Percentiles rank a stretch among this genome's conserved stretches.
Evolutionary conservation across 2,888 invertebrate species (phyloP).

Genomic region (Mythimna lalbum): DNA sequence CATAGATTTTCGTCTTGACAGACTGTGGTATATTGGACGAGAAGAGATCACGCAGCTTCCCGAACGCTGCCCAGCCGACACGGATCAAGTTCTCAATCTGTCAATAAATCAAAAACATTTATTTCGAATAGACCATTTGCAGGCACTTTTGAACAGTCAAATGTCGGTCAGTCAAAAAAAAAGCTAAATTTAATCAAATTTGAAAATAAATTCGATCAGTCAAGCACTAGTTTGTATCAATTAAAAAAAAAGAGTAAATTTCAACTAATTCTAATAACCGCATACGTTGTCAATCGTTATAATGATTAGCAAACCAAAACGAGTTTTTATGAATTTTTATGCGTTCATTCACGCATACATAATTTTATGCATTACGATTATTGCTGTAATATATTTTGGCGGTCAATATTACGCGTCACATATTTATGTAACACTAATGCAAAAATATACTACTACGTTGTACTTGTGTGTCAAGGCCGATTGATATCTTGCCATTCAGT

Average conservation of each 20-base stretch:
- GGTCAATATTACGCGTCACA: not conserved
- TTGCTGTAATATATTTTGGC: conserved; percentile 1
- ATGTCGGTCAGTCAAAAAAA: too few relatives aligned
- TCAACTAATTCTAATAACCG: not conserved
- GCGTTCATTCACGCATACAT: conserved; percentile 27
- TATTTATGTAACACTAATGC: not conserved
- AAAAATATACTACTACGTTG: not conserved
- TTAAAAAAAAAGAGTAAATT: not conserved
- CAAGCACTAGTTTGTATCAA: too few relatives aligned
- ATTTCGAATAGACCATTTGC: too few relatives aligned
- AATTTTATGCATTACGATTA: conserved; percentile 16
- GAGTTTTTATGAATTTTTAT: conserved; percentile 29
- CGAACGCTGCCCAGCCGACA: too few relatives aligned
- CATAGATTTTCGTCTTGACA: too few relatives aligned
- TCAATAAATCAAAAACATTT: too few relatives aligned
- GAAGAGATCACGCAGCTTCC: too few relatives aligned
- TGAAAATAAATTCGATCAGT: too few relatives aligned
- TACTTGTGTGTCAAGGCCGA: not conserved
- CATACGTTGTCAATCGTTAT: not conserved
- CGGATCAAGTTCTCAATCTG: too few relatives aligned
- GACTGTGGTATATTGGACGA: too few relatives aligned
- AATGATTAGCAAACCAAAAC: conserved; percentile 32
- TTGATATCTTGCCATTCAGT: conserved; percentile 1
- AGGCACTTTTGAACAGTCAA: too few relatives aligned
- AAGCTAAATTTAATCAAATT: too few relatives aligned